Conservation (phyloP, 2,888 invertebrate species). For the Drosophila paracracens region DNA sequence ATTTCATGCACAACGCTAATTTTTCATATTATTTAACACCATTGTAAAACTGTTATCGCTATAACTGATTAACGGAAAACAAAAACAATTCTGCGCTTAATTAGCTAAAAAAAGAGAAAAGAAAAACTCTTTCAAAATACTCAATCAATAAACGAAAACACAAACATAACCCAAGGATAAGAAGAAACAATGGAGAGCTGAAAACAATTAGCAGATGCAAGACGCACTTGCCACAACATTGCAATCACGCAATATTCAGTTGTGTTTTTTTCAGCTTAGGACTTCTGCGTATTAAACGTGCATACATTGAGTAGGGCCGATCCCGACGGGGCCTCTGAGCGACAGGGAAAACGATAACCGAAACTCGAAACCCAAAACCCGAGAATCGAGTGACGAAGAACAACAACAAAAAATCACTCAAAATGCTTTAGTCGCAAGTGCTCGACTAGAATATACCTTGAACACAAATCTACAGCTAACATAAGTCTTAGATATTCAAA, state of each 20-base stretch:
- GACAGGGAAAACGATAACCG: conserved; percentile 31
- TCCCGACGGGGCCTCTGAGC: conserved; percentile 21
- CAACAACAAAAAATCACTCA: not conserved
- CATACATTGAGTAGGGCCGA: conserved; percentile 25
- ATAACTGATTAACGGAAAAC: not conserved
- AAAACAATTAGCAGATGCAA: not conserved
- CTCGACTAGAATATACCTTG: not conserved
- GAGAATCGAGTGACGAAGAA: not conserved
- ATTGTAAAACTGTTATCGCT: not conserved
- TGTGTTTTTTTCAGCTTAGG: conserved; percentile 33
- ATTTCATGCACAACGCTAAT: not conserved
- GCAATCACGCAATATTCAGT: conserved; percentile 4
- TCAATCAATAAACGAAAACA: not conserved
- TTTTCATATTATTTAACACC: not conserved
- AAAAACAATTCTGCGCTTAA: not conserved
- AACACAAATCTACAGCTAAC: not conserved
- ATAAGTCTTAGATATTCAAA: not conserved
- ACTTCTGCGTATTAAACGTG: conserved; percentile 37
- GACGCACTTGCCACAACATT: conserved; percentile 13
- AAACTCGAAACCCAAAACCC: conserved; percentile 9
- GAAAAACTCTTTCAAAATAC: not conserved
- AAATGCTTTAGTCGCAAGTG: not conserved
- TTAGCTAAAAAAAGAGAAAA: not conserved
- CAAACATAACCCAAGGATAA: not conserved
- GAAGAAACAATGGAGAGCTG: not conserved